Evolutionary conservation across 2,888 invertebrate species (phyloP), one percentile per base, ranked within the genome.

Genomic region (Dichetophora obliterata): DNA sequence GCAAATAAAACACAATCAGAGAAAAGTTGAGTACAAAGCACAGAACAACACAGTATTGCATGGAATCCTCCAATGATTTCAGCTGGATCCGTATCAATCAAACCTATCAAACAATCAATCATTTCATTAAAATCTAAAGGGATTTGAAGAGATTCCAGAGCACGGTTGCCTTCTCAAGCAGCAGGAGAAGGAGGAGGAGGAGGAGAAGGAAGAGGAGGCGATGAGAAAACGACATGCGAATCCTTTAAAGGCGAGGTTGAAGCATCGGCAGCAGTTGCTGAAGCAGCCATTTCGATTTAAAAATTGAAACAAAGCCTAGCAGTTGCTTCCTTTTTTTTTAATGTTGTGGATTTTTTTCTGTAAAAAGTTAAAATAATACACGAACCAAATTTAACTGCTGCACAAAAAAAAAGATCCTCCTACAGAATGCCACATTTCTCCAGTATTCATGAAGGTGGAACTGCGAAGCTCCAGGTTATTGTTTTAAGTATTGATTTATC

Each of bases 61-160:
- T 66, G 34, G 14, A 66, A 19, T 37, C 8, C 66, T 34, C 37
- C 19, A 31, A 37, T 37, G 22, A 22, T 43, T 66, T 22, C 37
- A 66, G 11, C 19, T 34, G 34, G 27, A 27, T 34, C 43, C 66
- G 66, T 37, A 66, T 66, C 66, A 66, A 66, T 66, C 66, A 66
- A 37, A 66, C 34, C 66, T 37, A 19, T 66, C 66, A 66, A 66
- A 66, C 66, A 22, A 66, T 66, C 66, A 66, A 66, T 66, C 66
- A 66, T 66, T 66, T 66, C 66, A 66, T 66, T 66, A 66, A 37
- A 66, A 37, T 66, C 66, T 43, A n/a, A 37, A 19, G 66, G 66
- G 66, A 66, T 37, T 66, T 37, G 9, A 34, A 19, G 22, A 14
- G 66, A 66, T 22, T 34, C 22, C 43, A 34, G n/a, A 19, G 65